These are phyloP conservation scores for Plagiodera versicolora DNA, from an alignment of 2,888 invertebrate species.

Conservation along the genomic window DNA sequence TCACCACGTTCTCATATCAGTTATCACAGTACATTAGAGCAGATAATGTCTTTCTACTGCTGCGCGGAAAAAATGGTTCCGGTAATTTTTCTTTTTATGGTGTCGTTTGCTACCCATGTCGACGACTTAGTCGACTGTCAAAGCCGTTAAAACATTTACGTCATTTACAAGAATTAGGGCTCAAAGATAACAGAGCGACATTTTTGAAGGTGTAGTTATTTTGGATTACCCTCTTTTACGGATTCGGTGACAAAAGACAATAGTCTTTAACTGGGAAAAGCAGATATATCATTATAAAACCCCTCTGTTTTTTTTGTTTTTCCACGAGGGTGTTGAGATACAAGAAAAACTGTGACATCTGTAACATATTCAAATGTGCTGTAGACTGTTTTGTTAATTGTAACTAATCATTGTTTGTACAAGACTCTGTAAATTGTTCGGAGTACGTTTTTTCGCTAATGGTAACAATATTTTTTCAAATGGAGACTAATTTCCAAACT, in stretches of 20 bases:
- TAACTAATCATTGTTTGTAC: not conserved
- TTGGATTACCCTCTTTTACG: conserved; percentile 7
- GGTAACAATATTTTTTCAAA: too few relatives aligned
- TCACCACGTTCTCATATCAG: not conserved
- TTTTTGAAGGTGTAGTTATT: conserved; percentile 19
- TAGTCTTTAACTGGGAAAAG: not conserved
- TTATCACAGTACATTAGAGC: conserved; percentile 24
- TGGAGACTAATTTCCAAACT: too few relatives aligned
- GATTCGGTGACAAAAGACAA: not conserved
- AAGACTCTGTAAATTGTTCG: not conserved
- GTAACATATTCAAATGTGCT: not conserved
- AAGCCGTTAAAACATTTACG: conserved; percentile 27
- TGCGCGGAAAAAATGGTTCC: conserved; percentile 21
- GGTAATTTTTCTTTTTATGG: conserved; percentile 27
- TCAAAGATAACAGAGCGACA: conserved; percentile 21
- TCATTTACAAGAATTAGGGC: conserved; percentile 21
- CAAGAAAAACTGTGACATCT: not conserved
- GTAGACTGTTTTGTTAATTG: not conserved
- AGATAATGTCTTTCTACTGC: conserved; percentile 13
- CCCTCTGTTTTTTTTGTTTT: not conserved
- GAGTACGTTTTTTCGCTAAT: not conserved
- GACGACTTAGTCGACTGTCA: conserved; percentile 21
- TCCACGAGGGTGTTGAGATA: not conserved
- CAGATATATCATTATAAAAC: not conserved
- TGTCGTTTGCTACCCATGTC: conserved; percentile 23